Conservation (phyloP, 2,888 invertebrate species). For the Dolichopus griseipennis region DNA sequence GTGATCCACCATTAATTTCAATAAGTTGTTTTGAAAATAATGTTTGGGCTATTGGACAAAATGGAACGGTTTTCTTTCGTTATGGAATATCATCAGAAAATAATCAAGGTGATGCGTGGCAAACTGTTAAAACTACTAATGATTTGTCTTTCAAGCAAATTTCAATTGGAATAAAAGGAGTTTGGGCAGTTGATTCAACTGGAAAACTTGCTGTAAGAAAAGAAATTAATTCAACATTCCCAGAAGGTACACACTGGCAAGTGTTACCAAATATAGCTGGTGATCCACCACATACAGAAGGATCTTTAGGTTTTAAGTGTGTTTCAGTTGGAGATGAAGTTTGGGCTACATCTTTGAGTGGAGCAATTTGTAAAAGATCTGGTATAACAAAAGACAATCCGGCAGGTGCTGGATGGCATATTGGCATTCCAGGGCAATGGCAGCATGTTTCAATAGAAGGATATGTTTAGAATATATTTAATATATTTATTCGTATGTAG, state of each 20-base stretch:
- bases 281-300: constrained; percentile 50
- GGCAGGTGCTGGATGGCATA: constrained; percentile 70
- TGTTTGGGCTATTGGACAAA: constrained; percentile 80
- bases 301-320: constrained; percentile 54
- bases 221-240: constrained; percentile 64
- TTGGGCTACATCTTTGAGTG: constrained; percentile 67
- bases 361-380: constrained; percentile 59
- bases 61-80: constrained; percentile 73
- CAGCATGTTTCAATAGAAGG: constrained; percentile 43
- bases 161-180: constrained; percentile 60
- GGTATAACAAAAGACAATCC: constrained; percentile 66
- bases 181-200: constrained; percentile 72
- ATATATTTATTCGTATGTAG: no score
- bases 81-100: constrained; percentile 62
- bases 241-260: constrained; percentile 81
- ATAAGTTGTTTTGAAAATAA: constrained; percentile 60
- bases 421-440: constrained; percentile 53
- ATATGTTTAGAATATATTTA: not conserved
- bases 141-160: constrained; percentile 62
- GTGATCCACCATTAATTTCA: constrained; percentile 68
- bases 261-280: constrained; percentile 52
- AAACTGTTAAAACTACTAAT: constrained; percentile 65
- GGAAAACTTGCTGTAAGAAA: constrained; percentile 68
- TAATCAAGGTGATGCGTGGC: constrained; percentile 65
- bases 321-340: constrained; percentile 65